phyloP scores from a whole-genome alignment of 2,797 vertebrate genomes.

The Streptopelia turtur region DNA sequence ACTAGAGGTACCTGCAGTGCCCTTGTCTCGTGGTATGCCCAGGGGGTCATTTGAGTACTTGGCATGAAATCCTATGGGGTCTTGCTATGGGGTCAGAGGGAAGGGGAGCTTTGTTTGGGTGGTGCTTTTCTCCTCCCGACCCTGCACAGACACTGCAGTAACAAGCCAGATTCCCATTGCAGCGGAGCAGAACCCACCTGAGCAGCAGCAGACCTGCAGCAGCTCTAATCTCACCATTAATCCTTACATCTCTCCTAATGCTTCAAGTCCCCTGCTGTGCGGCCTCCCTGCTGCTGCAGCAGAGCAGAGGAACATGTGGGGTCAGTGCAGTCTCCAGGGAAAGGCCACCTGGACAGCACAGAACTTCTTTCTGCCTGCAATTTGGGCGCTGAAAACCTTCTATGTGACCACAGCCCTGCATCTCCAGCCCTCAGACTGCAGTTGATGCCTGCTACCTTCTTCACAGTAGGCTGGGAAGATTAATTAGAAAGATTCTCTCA shows the following conservation, averaged over 20 bases:
- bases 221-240: neutral
- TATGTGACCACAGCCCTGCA: neutral
- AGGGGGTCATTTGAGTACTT: rapidly evolving
- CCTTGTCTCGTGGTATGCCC: neutral
- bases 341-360: neutral
- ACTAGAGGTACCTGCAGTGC: neutral
- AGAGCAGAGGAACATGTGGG: neutral
- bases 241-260: neutral
- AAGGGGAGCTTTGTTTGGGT: neutral
- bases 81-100: neutral
- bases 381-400: neutral
- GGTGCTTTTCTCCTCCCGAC: neutral
- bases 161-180: neutral
- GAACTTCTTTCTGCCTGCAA: neutral
- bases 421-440: neutral
- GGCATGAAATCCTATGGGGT: neutral
- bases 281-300: neutral
- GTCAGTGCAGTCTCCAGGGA: neutral
- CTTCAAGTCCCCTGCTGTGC: neutral
- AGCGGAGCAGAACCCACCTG: neutral
- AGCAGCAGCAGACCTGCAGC: neutral
- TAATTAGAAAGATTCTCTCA: neutral
- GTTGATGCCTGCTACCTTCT: neutral
- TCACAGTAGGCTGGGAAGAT: neutral
- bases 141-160: rapidly evolving